Base-by-base conservation (phyloP, 2,888 invertebrate species). In the Brachyopa scutellaris region DNA sequence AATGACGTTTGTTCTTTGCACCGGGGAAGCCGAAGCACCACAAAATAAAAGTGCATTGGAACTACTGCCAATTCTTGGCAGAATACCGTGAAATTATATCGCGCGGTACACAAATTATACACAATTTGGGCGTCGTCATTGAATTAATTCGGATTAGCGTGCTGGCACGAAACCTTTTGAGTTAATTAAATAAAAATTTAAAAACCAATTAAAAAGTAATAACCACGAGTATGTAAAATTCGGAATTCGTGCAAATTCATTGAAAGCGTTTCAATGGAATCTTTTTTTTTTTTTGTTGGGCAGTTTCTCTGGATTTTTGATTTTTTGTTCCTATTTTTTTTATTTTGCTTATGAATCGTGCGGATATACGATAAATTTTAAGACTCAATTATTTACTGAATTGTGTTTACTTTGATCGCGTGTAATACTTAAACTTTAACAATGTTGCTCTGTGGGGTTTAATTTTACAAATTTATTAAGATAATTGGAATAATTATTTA, bases 131-230 rank as follows among this genome's bases (percentile, higher is more conserved):
- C 82, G 82, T 76, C 53, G 49, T 42, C 47, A 57, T 57, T 57
- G 67, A 55, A 69, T 74, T 76, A 64, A 76, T 69, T 55, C 31
- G 40, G 38, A 45, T 59, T 77, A 29, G 64, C 77, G 77, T 82
- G 77, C 62, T 38, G 47, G 29, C 82, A 82, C 36, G 82, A 59
- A 61, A 47, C 26, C n/a, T n/a, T 55, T 64, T 69, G 69, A 64
- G 17, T 73, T 64, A 69, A 74, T 84, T 84, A 84, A 84, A 84
- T 79, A 84, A 84, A 70, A 78, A 84, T 36, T 84, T 84, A 79
- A 79, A 84, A 79, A 64, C 51, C 79, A 69, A 84, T 84, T 84
- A 80, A 80, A 74, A 67, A 57, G 69, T 73, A 84, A 84, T 84
- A 79, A 73, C 67, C 62, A 21, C 51, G 29, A 51, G 11, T 17